Evolutionary conservation across 2,797 vertebrate genomes (phyloP).

Genomic region (Neomorphus geoffroyi): DNA sequence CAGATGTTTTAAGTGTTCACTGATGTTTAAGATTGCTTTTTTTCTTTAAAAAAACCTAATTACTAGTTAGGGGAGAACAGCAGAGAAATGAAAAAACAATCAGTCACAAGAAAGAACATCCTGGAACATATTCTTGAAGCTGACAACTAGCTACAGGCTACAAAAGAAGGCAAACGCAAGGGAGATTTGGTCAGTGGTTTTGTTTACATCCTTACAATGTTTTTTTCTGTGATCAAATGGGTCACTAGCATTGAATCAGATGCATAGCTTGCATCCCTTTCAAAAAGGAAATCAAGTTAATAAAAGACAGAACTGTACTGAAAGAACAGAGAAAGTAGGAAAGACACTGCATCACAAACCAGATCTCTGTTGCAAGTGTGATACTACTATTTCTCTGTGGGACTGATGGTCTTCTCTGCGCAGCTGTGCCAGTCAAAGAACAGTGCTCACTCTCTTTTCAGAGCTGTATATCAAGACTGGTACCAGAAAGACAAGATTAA

Average conservation of each 20-base stretch:
- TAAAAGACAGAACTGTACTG: neutral
- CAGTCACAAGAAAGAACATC: neutral
- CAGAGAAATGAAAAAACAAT: neutral
- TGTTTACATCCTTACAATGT: neutral
- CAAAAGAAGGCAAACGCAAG: neutral
- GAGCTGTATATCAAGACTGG: neutral
- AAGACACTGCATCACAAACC: neutral
- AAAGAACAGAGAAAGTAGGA: neutral
- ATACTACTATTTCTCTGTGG: neutral
- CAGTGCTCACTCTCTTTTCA: neutral
- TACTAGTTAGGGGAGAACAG: neutral
- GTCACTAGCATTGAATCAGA: neutral
- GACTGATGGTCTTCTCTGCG: neutral
- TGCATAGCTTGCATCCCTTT: neutral
- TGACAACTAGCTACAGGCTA: neutral
- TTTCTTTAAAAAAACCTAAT: neutral
- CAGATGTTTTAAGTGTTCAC: neutral
- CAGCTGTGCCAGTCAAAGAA: neutral
- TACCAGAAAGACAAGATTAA: neutral
- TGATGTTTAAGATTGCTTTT: neutral
- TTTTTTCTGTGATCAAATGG: neutral
- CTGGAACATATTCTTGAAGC: neutral
- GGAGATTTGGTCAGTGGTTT: neutral
- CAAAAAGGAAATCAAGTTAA: neutral
- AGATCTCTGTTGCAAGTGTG: neutral